Base-by-base conservation (phyloP, 2,888 invertebrate genomes). In the Aphelenchoides bicaudatus region DNA sequence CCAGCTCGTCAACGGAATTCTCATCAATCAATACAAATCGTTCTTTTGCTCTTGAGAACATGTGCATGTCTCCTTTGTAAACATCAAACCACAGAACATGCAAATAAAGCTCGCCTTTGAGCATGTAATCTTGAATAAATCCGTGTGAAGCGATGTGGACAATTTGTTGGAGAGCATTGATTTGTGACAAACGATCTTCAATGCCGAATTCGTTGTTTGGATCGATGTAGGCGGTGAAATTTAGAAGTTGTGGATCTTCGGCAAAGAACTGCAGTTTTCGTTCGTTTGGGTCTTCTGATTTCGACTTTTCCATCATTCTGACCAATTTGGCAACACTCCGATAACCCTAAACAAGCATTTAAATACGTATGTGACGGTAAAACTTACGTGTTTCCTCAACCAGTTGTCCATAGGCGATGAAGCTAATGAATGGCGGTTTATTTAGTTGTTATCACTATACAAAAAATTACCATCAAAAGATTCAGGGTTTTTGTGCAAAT, bases 41-140 rank as follows among this genome's bases (percentile, higher is more conserved):
- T 80, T 92, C 91, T 34, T 87, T 86, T 28, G 87, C 86, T 71
- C 91, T 85, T 78, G 91, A 91, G 79, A 94, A 94, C 81, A 89
- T 90, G 80, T 90, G 91, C 70, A 69, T 66, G 47, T 70, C 57
- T 57, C 92, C 94, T 0, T 91, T 90, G 79, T 92, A 92, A 79
- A 96, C 90, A 80, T 94, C 94, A 80, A 94, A 93, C 94, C 94
- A 96, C 37, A 96, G 82, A 0, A 93, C 94, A 64, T 81, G 73
- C 19, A 79, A 60, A 49, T 70, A 63, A 10, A 78, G 73, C 30
- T 55, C 54, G 27, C 64, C 54, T 2, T 62, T 56, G 38, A 63
- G 69, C 2, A 78, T 65, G 58, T 72, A 74, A 25, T 78, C 78
- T 57, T 68, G 52, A 28, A 78, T 54, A 57, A 78, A 74, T 19